These are phyloP conservation scores for Stylophora pistillata DNA, from an alignment of 64 coral and sea anemone species.

Conservation along the genomic window DNA sequence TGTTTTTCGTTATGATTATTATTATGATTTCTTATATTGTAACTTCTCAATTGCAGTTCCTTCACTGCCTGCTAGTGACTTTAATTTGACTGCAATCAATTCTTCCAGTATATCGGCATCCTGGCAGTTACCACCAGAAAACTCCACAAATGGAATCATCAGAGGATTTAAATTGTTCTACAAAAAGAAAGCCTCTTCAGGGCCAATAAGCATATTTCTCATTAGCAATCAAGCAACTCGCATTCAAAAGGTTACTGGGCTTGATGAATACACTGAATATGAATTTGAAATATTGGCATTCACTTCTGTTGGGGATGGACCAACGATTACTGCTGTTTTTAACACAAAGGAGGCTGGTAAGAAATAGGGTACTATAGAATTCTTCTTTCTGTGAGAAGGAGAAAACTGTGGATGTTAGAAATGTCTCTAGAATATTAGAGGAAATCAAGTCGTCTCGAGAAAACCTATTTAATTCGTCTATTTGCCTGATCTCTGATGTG, in stretches of 20 bases:
- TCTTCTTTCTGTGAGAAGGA: too few species aligned
- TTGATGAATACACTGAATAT: conserved; percentile 3
- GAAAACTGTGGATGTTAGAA: too few species aligned
- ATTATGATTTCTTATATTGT: too few species aligned
- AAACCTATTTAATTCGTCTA: too few species aligned
- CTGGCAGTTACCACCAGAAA: conserved; percentile 7
- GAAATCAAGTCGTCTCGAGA: too few species aligned
- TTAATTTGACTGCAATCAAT: neutral
- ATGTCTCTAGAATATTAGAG: too few species aligned
- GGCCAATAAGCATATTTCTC: neutral
- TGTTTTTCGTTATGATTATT: too few species aligned
- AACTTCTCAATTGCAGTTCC: neutral
- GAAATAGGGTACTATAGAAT: neutral
- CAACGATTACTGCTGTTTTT: neutral
- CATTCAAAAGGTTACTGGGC: neutral
- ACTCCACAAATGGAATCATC: neutral
- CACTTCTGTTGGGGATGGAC: conserved; percentile 1
- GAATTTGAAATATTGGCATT: conserved; percentile 38
- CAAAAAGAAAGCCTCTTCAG: neutral
- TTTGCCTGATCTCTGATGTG: too few species aligned
- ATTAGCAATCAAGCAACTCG: neutral
- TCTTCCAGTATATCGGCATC: neutral
- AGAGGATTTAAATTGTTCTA: conserved; percentile 16
- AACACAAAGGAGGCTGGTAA: conserved; percentile 20
- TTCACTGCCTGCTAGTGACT: neutral